Conservation (phyloP, 2,888 invertebrate genomes). For the Miltochrista miniata region DNA sequence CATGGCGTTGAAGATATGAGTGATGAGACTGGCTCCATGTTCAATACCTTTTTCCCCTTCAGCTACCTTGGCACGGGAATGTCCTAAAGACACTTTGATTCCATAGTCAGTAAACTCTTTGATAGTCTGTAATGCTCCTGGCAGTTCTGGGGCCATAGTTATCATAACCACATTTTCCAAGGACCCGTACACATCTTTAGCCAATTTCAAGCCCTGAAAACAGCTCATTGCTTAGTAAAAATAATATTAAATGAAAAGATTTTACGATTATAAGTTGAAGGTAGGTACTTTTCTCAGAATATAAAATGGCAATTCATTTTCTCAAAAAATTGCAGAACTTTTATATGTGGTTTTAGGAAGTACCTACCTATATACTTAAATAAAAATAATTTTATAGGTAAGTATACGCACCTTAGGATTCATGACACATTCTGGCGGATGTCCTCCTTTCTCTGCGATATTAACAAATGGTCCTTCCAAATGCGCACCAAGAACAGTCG, state of each 20-base stretch:
- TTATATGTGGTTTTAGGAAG: too few relatives aligned
- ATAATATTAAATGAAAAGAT: neutral
- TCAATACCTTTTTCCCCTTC: conserved; percentile 93
- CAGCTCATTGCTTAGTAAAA: too few relatives aligned
- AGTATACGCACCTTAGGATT: conserved; percentile 83
- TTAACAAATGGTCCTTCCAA: conserved; percentile 99
- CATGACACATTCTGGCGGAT: conserved; percentile 90
- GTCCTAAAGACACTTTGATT: conserved; percentile 93
- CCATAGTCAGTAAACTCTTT: conserved; percentile 84
- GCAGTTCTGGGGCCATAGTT: conserved; percentile 97
- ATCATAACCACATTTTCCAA: conserved; percentile 92
- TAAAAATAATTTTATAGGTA: too few relatives aligned
- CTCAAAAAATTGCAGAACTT: too few relatives aligned
- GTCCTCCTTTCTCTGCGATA: conserved; percentile 95
- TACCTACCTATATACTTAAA: too few relatives aligned
- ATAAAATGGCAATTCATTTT: too few relatives aligned
- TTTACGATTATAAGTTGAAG: too few relatives aligned
- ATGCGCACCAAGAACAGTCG: conserved; percentile 95
- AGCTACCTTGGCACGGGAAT: conserved; percentile 91
- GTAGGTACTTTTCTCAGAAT: too few relatives aligned
- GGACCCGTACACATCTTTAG: conserved; percentile 89
- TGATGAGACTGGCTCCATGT: conserved; percentile 95
- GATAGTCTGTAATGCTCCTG: conserved; percentile 87
- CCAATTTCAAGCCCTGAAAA: conserved; percentile 86
- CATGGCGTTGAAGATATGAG: conserved; percentile 99